These are phyloP conservation scores for Sphinx pinastri DNA, from an alignment of 2,888 invertebrate genomes.

Conservation along the genomic window DNA sequence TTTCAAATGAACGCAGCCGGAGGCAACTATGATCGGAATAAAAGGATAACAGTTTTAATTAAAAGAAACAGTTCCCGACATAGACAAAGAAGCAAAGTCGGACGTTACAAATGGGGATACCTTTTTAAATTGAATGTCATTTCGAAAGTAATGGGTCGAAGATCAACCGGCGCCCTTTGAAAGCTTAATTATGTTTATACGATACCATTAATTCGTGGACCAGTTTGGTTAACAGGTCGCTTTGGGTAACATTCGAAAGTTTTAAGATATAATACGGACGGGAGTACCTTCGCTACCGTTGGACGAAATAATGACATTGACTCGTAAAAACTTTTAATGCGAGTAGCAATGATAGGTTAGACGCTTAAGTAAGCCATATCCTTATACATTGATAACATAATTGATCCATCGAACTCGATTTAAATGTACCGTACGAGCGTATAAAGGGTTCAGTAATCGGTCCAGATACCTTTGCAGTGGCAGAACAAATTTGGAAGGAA, in stretches of 20 bases:
- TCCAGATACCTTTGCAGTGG: constrained; percentile 53
- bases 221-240: constrained; percentile 69
- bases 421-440: constrained; percentile 39
- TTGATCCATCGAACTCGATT: constrained; percentile 33
- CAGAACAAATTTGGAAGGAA: constrained; percentile 66
- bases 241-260: constrained; percentile 45
- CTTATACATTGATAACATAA: constrained; percentile 41
- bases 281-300: constrained; percentile 31
- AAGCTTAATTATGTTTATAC: constrained; percentile 80
- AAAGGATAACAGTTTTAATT: neutral
- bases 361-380: neutral
- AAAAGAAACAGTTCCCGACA: neutral
- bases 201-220: constrained; percentile 70
- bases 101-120: constrained; percentile 49
- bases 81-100: constrained; percentile 14
- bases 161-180: constrained; percentile 75
- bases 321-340: constrained; percentile 44
- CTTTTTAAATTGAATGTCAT: constrained; percentile 71
- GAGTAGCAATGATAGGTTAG: constrained; percentile 11
- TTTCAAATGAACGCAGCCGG: neutral
- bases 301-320: constrained; percentile 56
- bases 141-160: constrained; percentile 63
- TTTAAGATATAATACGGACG: constrained; percentile 18
- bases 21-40: no score
- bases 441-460: constrained; percentile 57